Base-by-base conservation (phyloP, 2,113 vertebrate genomes). In the Charadrius vociferus region DNA sequence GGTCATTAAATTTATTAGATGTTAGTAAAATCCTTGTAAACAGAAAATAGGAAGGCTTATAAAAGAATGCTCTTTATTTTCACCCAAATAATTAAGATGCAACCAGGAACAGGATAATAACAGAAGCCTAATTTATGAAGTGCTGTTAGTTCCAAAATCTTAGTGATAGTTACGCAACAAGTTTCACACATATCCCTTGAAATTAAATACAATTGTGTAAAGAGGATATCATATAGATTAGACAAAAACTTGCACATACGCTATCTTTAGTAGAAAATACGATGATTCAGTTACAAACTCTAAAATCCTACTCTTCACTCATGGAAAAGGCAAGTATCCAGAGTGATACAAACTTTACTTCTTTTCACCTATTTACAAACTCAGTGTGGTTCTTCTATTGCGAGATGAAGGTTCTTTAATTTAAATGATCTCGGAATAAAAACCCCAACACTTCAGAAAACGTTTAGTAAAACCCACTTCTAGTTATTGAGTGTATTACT, bases 1-100 rank as follows among this genome's bases (percentile, higher is more conserved):
- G 91, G 90, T 85, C 91, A 97, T 98, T 97, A 97, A 94, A 96
- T 98, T 97, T 96, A 98, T 97, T 97, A 95, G 95, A 98, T 56
- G 37, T 90, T 97, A 93, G 90, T 93, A 97, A 98, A 98, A 97
- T 81, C 93, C 95, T 97, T 97, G 96, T 97, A 98, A 98, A 97
- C 86, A 98, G 96, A 97, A 98, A 98, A 97, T 95, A 97, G n/a
- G 95, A 97, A 98, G 79, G 68, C 91, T 96, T 97, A 94, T 97
- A 96, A 97, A 98, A 97, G 61, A 88, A 71, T n/a, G 47, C 62
- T 91, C 90, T 97, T 93, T 94, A 94, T 98, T 96, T 97, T 96
- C 91, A 92, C 90, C 75, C 90, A 81, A 95, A 95, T 91, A 97
- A 98, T 98, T 96, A 96, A 96, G 86, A 98, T 91, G 77, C 71